A percentile compares a stretch with the other conserved stretches of the same genome.
These are phyloP conservation scores for Drosophila prosaltans DNA, from an alignment of 1,140 invertebrate species.

Conservation along the genomic window DNA sequence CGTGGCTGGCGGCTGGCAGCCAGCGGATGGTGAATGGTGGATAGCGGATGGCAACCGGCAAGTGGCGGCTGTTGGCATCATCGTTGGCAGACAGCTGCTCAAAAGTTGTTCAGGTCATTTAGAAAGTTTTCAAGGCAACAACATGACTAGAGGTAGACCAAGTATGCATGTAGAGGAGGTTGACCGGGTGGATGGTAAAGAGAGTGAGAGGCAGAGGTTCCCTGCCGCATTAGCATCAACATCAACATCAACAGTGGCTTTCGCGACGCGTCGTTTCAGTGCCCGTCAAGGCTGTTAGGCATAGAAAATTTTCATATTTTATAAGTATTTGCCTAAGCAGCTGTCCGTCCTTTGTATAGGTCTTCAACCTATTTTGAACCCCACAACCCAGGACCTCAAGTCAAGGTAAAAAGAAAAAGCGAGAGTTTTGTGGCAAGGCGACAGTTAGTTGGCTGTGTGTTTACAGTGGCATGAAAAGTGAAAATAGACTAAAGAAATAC, in stretches of 20 bases:
- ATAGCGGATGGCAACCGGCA: constrained; percentile 51
- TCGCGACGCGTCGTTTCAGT: constrained; percentile 16
- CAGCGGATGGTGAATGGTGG: background rate
- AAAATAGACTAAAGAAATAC: background rate
- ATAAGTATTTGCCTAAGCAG: constrained; percentile 39
- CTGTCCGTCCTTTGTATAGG: constrained; percentile 22
- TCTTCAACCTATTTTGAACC: constrained; percentile 7
- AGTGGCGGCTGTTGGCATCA: constrained; percentile 43
- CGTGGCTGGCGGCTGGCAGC: constrained; percentile 25
- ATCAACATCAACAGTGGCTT: constrained; percentile 37
- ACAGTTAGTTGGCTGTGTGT: background rate
- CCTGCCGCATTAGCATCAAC: constrained; percentile 51
- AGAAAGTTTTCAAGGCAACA: constrained; percentile 57
- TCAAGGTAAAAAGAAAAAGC: constrained; percentile 3
- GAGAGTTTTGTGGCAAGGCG: background rate
- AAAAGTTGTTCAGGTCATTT: constrained; percentile 77
- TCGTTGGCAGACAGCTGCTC: constrained; percentile 68
- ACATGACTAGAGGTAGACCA: background rate
- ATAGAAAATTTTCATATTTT: constrained; percentile 44
- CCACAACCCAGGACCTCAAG: constrained; percentile 5
- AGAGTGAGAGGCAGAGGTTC: constrained; percentile 11
- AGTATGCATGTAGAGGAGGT: constrained; percentile 1
- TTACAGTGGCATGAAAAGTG: constrained; percentile 8
- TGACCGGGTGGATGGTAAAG: background rate
- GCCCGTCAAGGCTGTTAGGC: constrained; percentile 37